Evolutionary conservation across 1,140 invertebrate genomes (phyloP), one percentile per base, ranked within the genome.

Genomic region (Phthorimaea operculella): DNA sequence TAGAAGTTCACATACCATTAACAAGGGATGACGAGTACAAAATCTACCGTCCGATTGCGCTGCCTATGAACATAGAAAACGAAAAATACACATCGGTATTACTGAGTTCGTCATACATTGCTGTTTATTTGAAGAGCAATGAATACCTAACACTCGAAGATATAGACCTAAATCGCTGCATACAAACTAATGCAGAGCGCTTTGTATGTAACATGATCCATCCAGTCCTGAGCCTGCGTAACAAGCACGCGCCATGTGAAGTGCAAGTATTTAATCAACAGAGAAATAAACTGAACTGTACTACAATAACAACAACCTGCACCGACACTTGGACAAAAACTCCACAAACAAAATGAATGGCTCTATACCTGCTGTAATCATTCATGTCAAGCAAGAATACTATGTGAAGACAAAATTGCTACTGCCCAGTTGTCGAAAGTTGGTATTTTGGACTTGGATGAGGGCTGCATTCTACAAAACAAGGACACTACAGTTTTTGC

Each of bases 1-100:
- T 36, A 11, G 51, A 52, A 52, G 14, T 52, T 7, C 51, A 52
- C 17, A 12, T 52, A 9, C 51, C 51, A 11, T 17, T 52, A 9
- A n/a, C 16, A 34, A 52, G 51, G 5, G 51, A 52, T 17, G 51
- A 52, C 6, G 51, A 36, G n/a, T 52, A 36, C 51, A 52, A n/a
- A 8, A 15, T 39, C 7, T 52, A 52, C 15, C 10, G 15, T 14
- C 8, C 17, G 14, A 52, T 52, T 8, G n/a, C 51, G 6, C 14
- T 52, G 6, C 33, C 34, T 1, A 15, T 52, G 12, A 47, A 47
- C 14, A 16, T 47, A 9, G 6, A 18, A 50, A 12, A 33, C 3
- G 48, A 50, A n/a, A 11, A 15, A 10, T 50, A 28, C 6, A 50
- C 10, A 12, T n/a, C 15, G 7, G 12, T 50, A 12, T 10, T 11